Percentiles rank a stretch among this genome's conserved stretches.
phyloP scores from a whole-genome alignment of 2,888 invertebrate genomes.

The Callyntrura guangdongensis region DNA sequence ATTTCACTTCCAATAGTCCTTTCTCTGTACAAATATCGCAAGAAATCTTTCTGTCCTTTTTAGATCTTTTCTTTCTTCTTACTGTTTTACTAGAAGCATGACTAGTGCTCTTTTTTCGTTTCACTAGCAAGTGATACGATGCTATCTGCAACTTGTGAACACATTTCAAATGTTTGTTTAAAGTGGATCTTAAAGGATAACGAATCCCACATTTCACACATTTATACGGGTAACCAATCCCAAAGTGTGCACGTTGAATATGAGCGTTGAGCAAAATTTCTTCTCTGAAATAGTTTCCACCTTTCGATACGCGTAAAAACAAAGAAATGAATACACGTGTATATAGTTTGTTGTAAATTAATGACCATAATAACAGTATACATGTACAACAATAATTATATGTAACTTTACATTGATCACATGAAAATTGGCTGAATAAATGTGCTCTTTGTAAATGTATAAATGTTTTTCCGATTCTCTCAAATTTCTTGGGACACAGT shows the following conservation, averaged over 20 bases:
- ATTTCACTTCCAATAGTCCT: constrained; percentile 21
- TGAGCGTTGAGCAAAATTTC: constrained; percentile 58
- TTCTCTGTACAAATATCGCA: constrained; percentile 49
- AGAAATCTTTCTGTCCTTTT: neutral
- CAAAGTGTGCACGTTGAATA: constrained; percentile 55
- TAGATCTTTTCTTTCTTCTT: neutral
- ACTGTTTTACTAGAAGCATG: neutral
- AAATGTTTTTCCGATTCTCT: constrained; percentile 47
- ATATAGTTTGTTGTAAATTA: neutral
- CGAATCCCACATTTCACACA: constrained; percentile 58
- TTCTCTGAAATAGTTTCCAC: constrained; percentile 56
- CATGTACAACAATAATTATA: neutral
- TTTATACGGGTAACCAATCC: constrained; percentile 53
- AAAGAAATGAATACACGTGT: neutral
- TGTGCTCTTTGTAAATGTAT: constrained; percentile 43
- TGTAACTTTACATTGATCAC: constrained; percentile 53
- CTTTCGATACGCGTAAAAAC: neutral
- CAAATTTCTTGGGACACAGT: constrained; percentile 57
- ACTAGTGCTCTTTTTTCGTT: constrained; percentile 5
- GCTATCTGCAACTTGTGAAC: constrained; percentile 53
- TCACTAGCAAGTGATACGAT: constrained; percentile 7
- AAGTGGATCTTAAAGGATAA: constrained; percentile 35
- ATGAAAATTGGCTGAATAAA: neutral
- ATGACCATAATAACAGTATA: neutral
- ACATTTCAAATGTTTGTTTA: constrained; percentile 60